A percentile compares a stretch with the other conserved stretches of the same genome.
Evolutionary conservation across 2,888 invertebrate species (phyloP).

Genomic region (Drosophila meridionalis): DNA sequence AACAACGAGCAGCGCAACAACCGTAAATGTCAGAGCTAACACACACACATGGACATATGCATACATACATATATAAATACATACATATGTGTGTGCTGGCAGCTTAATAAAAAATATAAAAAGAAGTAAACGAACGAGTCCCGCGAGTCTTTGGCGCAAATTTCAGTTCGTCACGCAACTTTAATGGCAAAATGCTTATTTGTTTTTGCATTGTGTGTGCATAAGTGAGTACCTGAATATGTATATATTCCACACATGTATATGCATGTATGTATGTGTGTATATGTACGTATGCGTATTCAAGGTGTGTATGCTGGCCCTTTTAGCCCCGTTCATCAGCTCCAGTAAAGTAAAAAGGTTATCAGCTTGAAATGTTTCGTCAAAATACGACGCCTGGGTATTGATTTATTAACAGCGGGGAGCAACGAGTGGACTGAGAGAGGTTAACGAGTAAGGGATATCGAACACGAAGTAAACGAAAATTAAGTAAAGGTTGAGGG

Average conservation of each 20-base stretch:
- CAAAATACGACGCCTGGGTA: constrained; percentile 68
- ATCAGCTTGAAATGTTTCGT: constrained; percentile 74
- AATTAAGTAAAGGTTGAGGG: neutral
- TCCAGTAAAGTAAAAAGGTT: constrained; percentile 72
- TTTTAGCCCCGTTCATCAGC: constrained; percentile 41
- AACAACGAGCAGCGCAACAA: constrained; percentile 49
- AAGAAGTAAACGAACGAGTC: constrained; percentile 55
- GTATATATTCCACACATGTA: neutral
- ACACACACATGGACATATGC: constrained; percentile 7
- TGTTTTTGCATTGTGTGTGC: constrained; percentile 58
- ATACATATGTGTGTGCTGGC: constrained; percentile 2
- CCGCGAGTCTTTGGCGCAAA: constrained; percentile 74
- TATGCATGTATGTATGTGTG: constrained; percentile 7
- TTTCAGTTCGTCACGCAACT: constrained; percentile 79
- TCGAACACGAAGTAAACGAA: neutral
- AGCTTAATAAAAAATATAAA: constrained; percentile 35
- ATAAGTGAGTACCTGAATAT: constrained; percentile 10
- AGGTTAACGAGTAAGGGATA: neutral
- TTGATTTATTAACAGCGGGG: constrained; percentile 72
- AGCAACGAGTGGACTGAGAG: neutral
- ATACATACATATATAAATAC: constrained; percentile 1
- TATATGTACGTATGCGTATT: constrained; percentile 13
- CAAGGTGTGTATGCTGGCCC: constrained; percentile 39
- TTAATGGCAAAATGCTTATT: constrained; percentile 73
- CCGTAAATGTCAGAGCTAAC: constrained; percentile 65